A percentile compares a stretch with the other conserved stretches of the same genome.
Conservation (phyloP, 2,888 invertebrate genomes). For the Drosophila falleni region DNA sequence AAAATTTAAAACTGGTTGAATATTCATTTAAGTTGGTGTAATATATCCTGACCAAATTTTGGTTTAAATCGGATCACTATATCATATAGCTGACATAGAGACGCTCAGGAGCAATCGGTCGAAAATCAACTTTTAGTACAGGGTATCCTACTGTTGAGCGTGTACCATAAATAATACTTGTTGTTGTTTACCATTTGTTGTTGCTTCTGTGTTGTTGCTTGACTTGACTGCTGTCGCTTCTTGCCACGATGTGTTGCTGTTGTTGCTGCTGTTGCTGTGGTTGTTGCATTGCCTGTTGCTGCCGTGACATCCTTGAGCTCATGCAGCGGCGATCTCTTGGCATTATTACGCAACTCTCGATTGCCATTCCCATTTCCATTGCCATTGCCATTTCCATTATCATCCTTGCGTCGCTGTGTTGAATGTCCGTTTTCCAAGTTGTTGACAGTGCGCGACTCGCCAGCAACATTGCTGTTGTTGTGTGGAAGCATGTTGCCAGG, state of each 20-base stretch:
- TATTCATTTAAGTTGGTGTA: too few species aligned
- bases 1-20: too few species aligned
- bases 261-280: neutral
- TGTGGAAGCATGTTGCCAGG: slow-evolving; percentile 18
- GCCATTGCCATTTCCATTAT: slow-evolving; percentile 23
- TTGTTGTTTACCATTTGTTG: slow-evolving; percentile 38
- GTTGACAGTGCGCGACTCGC: slow-evolving; percentile 45
- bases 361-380: slow-evolving; percentile 8
- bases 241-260: slow-evolving; percentile 56
- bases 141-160: too few species aligned
- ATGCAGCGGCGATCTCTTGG: slow-evolving; percentile 85
- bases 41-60: too few species aligned
- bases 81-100: too few species aligned
- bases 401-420: slow-evolving; percentile 58
- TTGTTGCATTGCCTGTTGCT: slow-evolving; percentile 23
- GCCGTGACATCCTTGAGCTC: slow-evolving; percentile 84
- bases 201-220: slow-evolving; percentile 26
- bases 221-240: slow-evolving; percentile 52
- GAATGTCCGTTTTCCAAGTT: slow-evolving; percentile 52
- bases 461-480: slow-evolving; percentile 18
- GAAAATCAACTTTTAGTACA: too few species aligned
- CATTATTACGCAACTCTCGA: slow-evolving; percentile 59
- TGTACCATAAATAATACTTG: neutral
- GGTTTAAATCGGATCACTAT: too few species aligned
- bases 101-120: too few species aligned